Evolutionary conservation across 2,113 vertebrate species (phyloP), one percentile per base, ranked within the genome.

Genomic region (Engystomops pustulosus): DNA sequence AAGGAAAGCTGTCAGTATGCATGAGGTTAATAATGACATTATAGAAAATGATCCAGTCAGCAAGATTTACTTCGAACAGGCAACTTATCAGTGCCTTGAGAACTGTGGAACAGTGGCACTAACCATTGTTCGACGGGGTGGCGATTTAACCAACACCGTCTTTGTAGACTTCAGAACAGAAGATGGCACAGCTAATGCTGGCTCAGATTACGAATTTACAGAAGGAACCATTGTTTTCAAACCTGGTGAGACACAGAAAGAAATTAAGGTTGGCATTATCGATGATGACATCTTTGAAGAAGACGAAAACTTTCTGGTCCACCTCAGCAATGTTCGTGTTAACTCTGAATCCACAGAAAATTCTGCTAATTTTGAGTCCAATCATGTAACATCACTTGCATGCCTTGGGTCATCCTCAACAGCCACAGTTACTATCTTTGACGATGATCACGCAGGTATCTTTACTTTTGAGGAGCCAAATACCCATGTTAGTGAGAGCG

Each of bases 231-330:
- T 99, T 11, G 72, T 96, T 80, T 99, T 99, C 87, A 93, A 95
- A 70, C 95, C 98, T 0, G 96, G 97, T 0, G 97, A 99, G 89
- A 97, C 92, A 0, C 96, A 97, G 81, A 98, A 97, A 87, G 96
- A 99, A 84, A 95, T 99, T 86, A 90, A 91, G 2, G 93, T 99
- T 0, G 94, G 97, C 74, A 98, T 99, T 51, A 97, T 98, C 0
- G 97, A 99, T 0, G 98, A 99, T 0, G 98, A 99, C 78, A 97
- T 98, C 79, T 99, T 99, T 86, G 98, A 99, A 89, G 98, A 99
- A 79, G 98, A 99, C 2, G 97, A 99, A 86, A 96, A 98, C 83
- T 99, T 99, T 89, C 90, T 96, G 77, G 96, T 99, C 70, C 96
- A 98, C 79, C 96, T 99, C 53, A 98, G 94, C 88, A 96, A 97